Conservation (phyloP, 2,888 invertebrate species). For the Cerceris rybyensis region DNA sequence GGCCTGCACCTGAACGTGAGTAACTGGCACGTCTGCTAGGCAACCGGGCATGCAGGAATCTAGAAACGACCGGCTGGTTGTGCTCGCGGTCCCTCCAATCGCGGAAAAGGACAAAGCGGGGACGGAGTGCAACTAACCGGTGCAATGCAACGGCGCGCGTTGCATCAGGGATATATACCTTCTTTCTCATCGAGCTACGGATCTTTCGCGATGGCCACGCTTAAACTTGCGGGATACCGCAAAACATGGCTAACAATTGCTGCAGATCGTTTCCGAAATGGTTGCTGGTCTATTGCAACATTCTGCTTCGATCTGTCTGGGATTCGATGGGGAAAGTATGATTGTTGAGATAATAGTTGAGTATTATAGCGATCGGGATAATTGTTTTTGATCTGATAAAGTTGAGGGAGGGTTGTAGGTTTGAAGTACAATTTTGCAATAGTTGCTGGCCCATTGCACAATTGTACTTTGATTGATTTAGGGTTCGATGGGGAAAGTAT, state of each 20-base stretch:
- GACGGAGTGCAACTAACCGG: constrained; percentile 7
- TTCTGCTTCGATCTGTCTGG: too few species aligned
- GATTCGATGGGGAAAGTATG: too few species aligned
- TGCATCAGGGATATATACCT: constrained; percentile 40
- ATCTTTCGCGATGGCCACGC: constrained; percentile 18
- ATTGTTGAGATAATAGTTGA: too few species aligned
- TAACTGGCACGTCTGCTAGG: constrained; percentile 66
- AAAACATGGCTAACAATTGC: not conserved
- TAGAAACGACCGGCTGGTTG: constrained; percentile 48
- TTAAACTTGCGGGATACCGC: constrained; percentile 5
- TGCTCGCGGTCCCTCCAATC: constrained; percentile 29
- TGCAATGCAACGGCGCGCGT: constrained; percentile 21
- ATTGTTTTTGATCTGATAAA: too few species aligned
- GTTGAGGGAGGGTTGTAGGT: too few species aligned
- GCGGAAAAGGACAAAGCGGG: constrained; percentile 56
- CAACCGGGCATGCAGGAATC: constrained; percentile 57
- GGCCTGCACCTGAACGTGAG: constrained; percentile 77
- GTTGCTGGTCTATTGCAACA: not conserved
- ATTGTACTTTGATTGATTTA: too few species aligned
- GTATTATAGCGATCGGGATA: too few species aligned
- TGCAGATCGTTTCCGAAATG: not conserved
- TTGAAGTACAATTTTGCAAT: too few species aligned
- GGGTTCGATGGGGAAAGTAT: too few species aligned
- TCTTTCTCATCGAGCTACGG: constrained; percentile 14
- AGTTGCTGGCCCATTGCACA: too few species aligned